phyloP scores from a whole-genome alignment of 1,140 invertebrate species.

The Drosophila orena region DNA sequence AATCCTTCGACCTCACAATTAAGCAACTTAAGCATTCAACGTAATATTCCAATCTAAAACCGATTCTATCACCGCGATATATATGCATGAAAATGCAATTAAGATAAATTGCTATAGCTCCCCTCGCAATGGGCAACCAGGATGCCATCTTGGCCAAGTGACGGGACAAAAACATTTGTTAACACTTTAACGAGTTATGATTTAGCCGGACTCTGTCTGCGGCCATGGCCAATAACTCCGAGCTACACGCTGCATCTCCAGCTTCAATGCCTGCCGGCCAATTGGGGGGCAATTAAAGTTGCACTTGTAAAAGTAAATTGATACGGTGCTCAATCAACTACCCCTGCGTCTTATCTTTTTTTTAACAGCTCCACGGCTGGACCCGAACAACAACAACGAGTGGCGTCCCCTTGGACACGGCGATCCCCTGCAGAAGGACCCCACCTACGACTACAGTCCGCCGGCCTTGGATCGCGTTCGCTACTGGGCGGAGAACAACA shows the following conservation, averaged over 20 bases:
- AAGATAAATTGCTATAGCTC: background rate
- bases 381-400: constrained; percentile 86
- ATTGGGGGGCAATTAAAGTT: constrained; percentile 67
- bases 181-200: constrained; percentile 83
- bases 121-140: constrained; percentile 18
- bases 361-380: constrained; percentile 58
- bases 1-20: no score
- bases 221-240: constrained; percentile 3
- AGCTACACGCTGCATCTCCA: constrained; percentile 3
- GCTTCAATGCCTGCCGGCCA: constrained; percentile 29
- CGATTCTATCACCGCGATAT: no score
- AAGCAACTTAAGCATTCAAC: no score
- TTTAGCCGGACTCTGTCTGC: constrained; percentile 30
- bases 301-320: constrained; percentile 65
- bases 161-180: constrained; percentile 79
- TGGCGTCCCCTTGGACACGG: constrained; percentile 91
- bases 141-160: constrained; percentile 43
- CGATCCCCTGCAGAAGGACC: constrained; percentile 91
- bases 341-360: constrained; percentile 20
- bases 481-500: constrained; percentile 89
- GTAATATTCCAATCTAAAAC: no score
- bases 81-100: background rate
- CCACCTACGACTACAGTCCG: constrained; percentile 92
- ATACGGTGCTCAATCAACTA: constrained; percentile 54
- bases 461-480: constrained; percentile 90